These are phyloP conservation scores for Bellardia pandia DNA, from an alignment of 2,888 invertebrate genomes.

Conservation along the genomic window DNA sequence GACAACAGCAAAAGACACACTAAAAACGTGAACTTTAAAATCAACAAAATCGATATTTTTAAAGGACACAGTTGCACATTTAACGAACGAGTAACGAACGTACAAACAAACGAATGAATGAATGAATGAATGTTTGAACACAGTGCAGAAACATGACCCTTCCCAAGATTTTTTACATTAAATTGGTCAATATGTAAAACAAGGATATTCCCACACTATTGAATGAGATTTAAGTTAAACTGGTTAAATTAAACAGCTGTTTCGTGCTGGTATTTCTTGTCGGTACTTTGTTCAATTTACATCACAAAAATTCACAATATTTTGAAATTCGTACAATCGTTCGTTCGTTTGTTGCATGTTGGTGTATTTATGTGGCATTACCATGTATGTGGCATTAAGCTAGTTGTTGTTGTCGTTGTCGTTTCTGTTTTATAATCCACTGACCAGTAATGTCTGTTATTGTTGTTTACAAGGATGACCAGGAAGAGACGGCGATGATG, in stretches of 20 bases:
- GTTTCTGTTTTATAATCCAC: constrained; percentile 40
- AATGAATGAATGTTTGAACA: neutral
- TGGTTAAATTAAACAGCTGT: constrained; percentile 60
- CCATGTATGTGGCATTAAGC: constrained; percentile 27
- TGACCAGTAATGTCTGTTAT: constrained; percentile 17
- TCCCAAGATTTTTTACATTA: constrained; percentile 57
- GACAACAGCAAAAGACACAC: neutral
- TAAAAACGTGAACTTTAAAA: constrained; percentile 5
- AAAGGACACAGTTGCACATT: constrained; percentile 43
- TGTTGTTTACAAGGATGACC: constrained; percentile 34
- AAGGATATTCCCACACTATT: constrained; percentile 53
- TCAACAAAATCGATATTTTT: constrained; percentile 58
- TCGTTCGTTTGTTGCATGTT: neutral
- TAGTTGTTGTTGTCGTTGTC: constrained; percentile 37
- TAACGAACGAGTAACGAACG: constrained; percentile 19
- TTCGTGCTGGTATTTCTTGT: constrained; percentile 48
- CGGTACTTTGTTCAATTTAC: constrained; percentile 43
- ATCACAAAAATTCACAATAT: neutral
- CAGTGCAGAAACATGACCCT: constrained; percentile 61
- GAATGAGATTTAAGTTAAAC: constrained; percentile 49
- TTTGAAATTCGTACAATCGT: neutral
- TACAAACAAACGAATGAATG: neutral
- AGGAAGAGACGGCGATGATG: constrained; percentile 34
- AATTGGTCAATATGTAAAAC: constrained; percentile 47
- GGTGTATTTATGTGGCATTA: neutral